Percentiles rank a stretch among this genome's conserved stretches.
Evolutionary conservation across 2,888 invertebrate species (phyloP).

Genomic region (Steinernema scapterisci): DNA sequence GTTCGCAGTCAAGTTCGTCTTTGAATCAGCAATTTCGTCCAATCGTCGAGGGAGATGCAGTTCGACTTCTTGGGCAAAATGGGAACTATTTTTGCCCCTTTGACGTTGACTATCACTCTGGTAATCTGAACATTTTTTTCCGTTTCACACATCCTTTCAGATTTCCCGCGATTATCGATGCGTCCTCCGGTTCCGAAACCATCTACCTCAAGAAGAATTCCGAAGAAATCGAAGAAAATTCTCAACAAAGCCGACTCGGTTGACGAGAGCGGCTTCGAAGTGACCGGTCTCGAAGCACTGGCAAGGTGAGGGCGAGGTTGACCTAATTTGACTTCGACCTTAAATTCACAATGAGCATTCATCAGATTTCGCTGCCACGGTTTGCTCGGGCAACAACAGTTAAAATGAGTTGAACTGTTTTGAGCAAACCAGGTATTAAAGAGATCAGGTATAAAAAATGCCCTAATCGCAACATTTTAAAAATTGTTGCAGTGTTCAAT

Average conservation of each 20-base stretch:
- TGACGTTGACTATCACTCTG: not conserved
- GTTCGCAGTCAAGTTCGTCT: not conserved
- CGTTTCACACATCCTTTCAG: not conserved
- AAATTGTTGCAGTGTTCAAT: no score
- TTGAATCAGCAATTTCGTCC: not conserved
- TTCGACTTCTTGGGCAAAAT: not conserved
- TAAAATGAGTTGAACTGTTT: no score
- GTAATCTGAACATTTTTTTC: not conserved
- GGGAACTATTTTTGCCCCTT: constrained; percentile 1
- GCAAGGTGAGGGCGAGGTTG: not conserved
- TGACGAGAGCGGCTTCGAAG: not conserved
- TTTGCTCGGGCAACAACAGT: no score
- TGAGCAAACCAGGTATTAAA: no score
- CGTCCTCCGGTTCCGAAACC: not conserved
- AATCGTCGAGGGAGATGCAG: not conserved
- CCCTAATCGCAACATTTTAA: no score
- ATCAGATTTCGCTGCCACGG: no score
- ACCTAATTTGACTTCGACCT: no score
- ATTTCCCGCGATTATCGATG: constrained; percentile 1
- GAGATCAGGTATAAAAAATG: no score
- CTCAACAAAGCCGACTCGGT: constrained; percentile 24
- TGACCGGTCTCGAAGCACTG: not conserved
- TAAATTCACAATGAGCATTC: no score
- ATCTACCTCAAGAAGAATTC: not conserved
- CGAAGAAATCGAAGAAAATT: constrained; percentile 25